These are phyloP conservation scores for Eupithecia centaureata DNA, from an alignment of 2,888 invertebrate species.

Conservation along the genomic window DNA sequence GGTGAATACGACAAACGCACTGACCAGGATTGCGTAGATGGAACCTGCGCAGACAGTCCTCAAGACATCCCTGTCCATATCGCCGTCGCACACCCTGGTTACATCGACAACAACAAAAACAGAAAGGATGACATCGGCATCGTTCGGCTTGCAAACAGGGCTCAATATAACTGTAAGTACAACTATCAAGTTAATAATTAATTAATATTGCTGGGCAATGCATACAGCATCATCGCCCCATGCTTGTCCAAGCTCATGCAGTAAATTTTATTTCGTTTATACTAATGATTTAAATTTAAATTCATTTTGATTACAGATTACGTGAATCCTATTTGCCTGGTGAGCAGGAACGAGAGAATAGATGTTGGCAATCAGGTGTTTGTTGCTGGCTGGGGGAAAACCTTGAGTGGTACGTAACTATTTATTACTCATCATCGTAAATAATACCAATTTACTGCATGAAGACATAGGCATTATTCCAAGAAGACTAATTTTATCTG, in stretches of 20 bases:
- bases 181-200: neutral
- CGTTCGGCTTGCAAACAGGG: constrained; percentile 73
- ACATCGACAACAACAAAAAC: constrained; percentile 74
- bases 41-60: constrained; percentile 85
- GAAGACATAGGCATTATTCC: neutral
- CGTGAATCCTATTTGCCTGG: constrained; percentile 85
- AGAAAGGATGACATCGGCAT: constrained; percentile 85
- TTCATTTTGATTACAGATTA: constrained; percentile 72
- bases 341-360: constrained; percentile 62
- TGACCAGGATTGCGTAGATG: constrained; percentile 84
- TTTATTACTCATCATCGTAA: neutral
- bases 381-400: constrained; percentile 86
- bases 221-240: too few species aligned
- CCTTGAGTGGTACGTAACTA: constrained; percentile 72
- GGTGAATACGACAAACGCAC: constrained; percentile 87
- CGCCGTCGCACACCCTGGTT: constrained; percentile 86
- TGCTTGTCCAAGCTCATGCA: too few species aligned
- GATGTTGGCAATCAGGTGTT: constrained; percentile 75
- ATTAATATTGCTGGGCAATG: too few species aligned
- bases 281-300: neutral
- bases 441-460: neutral
- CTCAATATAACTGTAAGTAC: constrained; percentile 71
- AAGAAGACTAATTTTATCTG: neutral
- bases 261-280: too few species aligned
- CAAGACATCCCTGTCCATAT: constrained; percentile 85